Evolutionary conservation across 1,140 invertebrate species (phyloP).

Genomic region (Holcopasites calliopsidis): DNA sequence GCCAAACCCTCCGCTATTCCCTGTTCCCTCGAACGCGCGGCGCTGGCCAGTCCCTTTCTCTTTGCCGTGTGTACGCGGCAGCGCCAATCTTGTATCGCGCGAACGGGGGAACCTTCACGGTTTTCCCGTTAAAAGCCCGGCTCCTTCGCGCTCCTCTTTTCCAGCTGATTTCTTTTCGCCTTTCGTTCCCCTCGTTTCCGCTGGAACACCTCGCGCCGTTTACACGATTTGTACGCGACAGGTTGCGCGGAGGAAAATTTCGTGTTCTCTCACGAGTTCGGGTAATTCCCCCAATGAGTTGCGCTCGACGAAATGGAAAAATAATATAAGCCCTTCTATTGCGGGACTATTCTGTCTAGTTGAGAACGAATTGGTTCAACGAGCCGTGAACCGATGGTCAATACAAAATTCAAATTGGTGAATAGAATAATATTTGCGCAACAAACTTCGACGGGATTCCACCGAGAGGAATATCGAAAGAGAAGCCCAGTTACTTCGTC

Average conservation of each 20-base stretch:
- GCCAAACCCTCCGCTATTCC: not conserved
- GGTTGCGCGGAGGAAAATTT: constrained; percentile 1
- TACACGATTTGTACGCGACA: not conserved
- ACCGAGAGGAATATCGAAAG: not conserved
- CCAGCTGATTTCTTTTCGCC: constrained; percentile 34
- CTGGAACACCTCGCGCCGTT: constrained; percentile 28
- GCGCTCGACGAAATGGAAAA: too few species aligned
- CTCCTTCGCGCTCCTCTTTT: constrained; percentile 38
- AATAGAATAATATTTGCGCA: not conserved
- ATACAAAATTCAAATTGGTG: not conserved
- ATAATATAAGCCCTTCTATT: too few species aligned
- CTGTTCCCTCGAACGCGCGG: not conserved
- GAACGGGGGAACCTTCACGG: constrained; percentile 29
- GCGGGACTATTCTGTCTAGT: not conserved
- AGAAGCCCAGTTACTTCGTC: not conserved
- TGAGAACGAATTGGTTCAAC: not conserved
- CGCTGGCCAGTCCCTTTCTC: not conserved
- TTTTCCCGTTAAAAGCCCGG: constrained; percentile 57
- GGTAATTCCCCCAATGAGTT: too few species aligned
- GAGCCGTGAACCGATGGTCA: not conserved
- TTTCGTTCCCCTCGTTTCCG: constrained; percentile 32
- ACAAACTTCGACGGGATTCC: not conserved
- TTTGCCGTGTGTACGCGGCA: not conserved
- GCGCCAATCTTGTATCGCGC: constrained; percentile 58
- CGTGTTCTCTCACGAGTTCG: not conserved